Evolutionary conservation across 1,140 invertebrate species (phyloP), one percentile per base, ranked within the genome.

Genomic region (Diabrotica undecimpunctata): DNA sequence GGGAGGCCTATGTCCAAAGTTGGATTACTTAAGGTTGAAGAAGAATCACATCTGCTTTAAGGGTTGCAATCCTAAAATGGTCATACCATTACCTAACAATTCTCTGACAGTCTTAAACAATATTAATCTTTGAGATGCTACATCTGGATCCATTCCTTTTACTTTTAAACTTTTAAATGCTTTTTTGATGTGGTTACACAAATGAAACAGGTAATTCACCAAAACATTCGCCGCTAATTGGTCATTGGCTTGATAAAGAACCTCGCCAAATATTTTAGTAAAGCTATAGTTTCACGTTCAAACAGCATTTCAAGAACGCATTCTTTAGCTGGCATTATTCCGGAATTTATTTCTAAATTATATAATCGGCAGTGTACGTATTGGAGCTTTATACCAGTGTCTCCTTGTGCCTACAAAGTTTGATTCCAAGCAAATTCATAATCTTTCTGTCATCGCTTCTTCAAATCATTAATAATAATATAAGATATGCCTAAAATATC

Each of bases 321-420:
- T 66, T 81, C 72, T 13, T 76, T 65, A 38, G 85, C 81, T 51
- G 87, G 63, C n/a, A 74, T 65, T 5, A 81, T 76, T 37, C 83
- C 82, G 75, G 80, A 82, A 72, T 89, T 88, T 73, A 86, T 75
- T 79, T 92, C 84, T 63, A 96, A 81, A 75, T 84, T 96, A 67
- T 84, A 84, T 7, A 98, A 80, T 69, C 96, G 85, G 72, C 95
- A 94, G 80, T 98, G 95, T 46, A 88, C 86, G 75, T 98, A 98
- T 77, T 98, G 96, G 5, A 98, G 79, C 78, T 88, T 91, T 37
- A 96, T 85, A 5, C 94, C 96, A 54, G 89, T 90, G 71, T 96
- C 88, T 6, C 91, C 92, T 79, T 85, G 84, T 13, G 81, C 77
- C 84, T 87, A 67, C 2, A 96, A 79, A 41, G 89, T 89, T 75